These are phyloP conservation scores for Synanthedon vespiformis DNA, from an alignment of 2,888 invertebrate species.

Conservation along the genomic window DNA sequence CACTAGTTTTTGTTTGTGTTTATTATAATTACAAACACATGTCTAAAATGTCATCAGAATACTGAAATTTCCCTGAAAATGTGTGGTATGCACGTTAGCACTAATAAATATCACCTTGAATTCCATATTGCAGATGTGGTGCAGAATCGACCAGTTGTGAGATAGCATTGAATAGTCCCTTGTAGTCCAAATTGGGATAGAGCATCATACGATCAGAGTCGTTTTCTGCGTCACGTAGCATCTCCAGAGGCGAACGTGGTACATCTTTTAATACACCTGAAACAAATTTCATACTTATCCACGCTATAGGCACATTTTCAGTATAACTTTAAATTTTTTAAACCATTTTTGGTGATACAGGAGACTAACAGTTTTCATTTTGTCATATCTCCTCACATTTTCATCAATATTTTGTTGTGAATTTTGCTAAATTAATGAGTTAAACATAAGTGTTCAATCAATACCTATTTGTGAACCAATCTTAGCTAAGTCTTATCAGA, in stretches of 20 bases:
- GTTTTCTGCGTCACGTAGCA: conserved; percentile 88
- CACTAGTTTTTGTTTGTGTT: too few species aligned
- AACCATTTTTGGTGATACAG: conserved; percentile 1
- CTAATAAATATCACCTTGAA: conserved; percentile 72
- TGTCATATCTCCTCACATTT: too few species aligned
- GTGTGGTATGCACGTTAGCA: too few species aligned
- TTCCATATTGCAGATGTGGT: conserved; percentile 88
- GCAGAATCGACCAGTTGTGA: conserved; percentile 94
- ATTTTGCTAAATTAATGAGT: too few species aligned
- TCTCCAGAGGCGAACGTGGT: conserved; percentile 90
- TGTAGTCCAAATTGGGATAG: conserved; percentile 97
- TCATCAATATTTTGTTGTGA: too few species aligned
- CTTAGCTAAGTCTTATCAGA: too few species aligned
- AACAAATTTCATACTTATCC: background rate
- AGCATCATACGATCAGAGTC: conserved; percentile 89
- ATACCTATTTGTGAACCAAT: too few species aligned
- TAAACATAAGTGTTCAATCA: too few species aligned
- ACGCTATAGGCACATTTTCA: background rate
- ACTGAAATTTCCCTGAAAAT: too few species aligned
- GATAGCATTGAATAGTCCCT: conserved; percentile 93
- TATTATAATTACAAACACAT: too few species aligned
- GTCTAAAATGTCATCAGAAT: too few species aligned
- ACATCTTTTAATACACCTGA: conserved; percentile 97
- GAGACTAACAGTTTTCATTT: too few species aligned
- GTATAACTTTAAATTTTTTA: background rate